Evolutionary conservation across 2,113 vertebrate species (phyloP).

Genomic region (Panthera tigris): DNA sequence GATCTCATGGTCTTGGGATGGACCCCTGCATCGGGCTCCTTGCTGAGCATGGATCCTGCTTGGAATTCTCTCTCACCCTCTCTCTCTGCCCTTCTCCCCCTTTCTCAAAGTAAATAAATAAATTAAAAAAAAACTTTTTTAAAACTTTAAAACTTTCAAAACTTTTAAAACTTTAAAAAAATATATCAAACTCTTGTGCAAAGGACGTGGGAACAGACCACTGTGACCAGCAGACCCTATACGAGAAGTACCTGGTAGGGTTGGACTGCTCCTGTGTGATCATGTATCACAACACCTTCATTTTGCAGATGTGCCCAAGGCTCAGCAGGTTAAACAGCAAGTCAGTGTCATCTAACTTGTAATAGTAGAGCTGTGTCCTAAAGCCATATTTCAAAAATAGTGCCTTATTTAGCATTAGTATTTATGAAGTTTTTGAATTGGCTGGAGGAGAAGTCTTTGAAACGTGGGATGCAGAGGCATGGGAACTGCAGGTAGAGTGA

Average conservation of each 20-base stretch:
- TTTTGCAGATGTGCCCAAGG: neutral
- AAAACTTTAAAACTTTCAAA: too few relatives aligned
- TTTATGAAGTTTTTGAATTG: neutral
- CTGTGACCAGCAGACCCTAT: neutral
- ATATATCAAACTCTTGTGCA: neutral
- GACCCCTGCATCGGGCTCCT: too few relatives aligned
- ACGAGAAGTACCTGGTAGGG: neutral
- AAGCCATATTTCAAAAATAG: neutral
- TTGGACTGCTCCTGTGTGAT: neutral
- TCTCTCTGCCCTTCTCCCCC: too few relatives aligned
- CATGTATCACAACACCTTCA: neutral
- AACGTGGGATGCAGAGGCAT: neutral
- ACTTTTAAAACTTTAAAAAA: neutral
- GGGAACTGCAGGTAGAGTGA: fast-evolving
- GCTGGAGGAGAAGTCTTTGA: neutral
- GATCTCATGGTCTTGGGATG: too few relatives aligned
- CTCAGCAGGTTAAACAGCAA: neutral
- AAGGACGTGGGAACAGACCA: neutral
- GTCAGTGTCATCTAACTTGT: neutral
- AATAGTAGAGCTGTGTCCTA: neutral
- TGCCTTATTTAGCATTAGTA: neutral
- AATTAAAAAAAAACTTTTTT: too few relatives aligned
- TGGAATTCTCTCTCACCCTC: too few relatives aligned
- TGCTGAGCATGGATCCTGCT: too few relatives aligned
- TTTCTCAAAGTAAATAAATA: too few relatives aligned